These are phyloP conservation scores for Ranitomeya imitator DNA, from an alignment of 2,113 vertebrate genomes.

Conservation along the genomic window DNA sequence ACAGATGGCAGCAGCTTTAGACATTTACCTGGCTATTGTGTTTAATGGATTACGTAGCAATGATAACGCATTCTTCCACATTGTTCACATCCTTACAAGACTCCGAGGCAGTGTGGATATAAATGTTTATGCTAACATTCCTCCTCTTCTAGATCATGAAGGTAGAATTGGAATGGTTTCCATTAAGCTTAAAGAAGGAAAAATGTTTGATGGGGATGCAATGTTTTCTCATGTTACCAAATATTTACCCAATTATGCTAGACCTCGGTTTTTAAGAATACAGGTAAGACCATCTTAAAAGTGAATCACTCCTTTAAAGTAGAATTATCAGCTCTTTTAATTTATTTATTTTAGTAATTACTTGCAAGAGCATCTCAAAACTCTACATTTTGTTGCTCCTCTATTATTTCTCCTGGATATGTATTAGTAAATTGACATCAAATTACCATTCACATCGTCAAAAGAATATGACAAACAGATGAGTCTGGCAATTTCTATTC, in stretches of 20 bases:
- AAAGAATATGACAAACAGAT: no score
- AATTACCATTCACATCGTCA: no score
- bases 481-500: no score
- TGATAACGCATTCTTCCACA: no score
- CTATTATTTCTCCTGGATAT: no score
- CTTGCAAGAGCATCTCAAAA: no score
- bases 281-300: constrained; percentile 70
- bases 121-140: background rate
- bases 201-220: constrained; percentile 70
- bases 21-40: background rate
- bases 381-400: no score
- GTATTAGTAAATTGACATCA: no score
- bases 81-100: background rate
- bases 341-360: background rate
- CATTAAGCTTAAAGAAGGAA: constrained; percentile 68
- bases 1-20: background rate
- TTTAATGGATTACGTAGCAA: background rate
- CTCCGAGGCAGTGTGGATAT: background rate
- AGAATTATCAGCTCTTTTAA: background rate
- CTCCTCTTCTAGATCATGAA: constrained; percentile 75
- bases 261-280: constrained; percentile 80
- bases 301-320: background rate
- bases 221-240: constrained; percentile 69
- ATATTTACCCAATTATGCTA: constrained; percentile 78
- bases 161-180: constrained; percentile 85